Base-by-base conservation (phyloP, 1,140 invertebrate species). In the Tetranychus cinnabarinus region DNA sequence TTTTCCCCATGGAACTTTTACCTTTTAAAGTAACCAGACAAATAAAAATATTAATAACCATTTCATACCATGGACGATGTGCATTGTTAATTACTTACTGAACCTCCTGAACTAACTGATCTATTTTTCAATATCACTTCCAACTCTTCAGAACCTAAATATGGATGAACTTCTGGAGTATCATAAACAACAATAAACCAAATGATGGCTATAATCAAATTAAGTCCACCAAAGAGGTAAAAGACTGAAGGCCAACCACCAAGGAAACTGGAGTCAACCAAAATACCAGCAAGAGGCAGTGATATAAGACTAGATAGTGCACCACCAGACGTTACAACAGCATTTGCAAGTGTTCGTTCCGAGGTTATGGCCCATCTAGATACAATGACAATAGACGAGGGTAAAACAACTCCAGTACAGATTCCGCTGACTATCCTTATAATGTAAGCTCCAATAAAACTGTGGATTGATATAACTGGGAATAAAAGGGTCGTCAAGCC, bases 141-240 rank as follows among this genome's bases (percentile, higher is more conserved):
- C 56, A 81, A 74, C 72, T 97, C 91, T 42, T 95, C 56, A 86
- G 76, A 2, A 87, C 39, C 10, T 6, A 42, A 10, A 10, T 42
- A 42, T 6, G 39, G 87, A 77, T 95, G 89, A 59, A 82, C 74
- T 1, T 79, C 79, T 0, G 91, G 91, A 0, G 82, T 82, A 68
- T 95, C 87, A 69, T 81, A 88, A 8, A 90, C 80, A 31, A 92
- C 73, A 1, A 83, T 70, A 71, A 88, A 83, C 89, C 89, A 95
- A 1, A 81, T 68, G 3, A 84, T 67, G 35, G 84, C 84, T 88
- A 88, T 93, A 46, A 85, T 63, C 37, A 88, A 67, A 3, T 84
- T 84, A 57, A 87, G 74, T 37, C 57, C 7, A 42, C 61, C 65
- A 15, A 63, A 57, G 12, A 66, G 3, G 45, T 65, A 66, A 64